Evolutionary conservation across 2,888 invertebrate genomes (phyloP), one percentile per base, ranked within the genome.

Genomic region (Rhopalosiphum nymphaeae): DNA sequence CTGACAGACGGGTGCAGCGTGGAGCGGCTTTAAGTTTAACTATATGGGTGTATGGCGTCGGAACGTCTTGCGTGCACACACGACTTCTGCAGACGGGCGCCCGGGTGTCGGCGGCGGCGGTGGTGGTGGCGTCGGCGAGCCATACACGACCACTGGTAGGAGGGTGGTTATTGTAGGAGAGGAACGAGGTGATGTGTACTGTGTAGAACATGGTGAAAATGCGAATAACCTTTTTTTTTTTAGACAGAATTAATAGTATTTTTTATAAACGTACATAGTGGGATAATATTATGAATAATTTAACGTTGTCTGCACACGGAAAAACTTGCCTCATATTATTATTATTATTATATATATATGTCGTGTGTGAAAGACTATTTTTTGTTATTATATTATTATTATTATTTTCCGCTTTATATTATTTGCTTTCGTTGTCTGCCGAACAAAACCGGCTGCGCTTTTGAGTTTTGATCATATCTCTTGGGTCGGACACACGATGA

Each of bases 281-380:
- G 78, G 93, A 93, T 89, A 93, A 89, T 91, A 91, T 49, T 84
- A 89, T 89, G 93, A 89, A 93, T 93, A 89, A 93, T 93, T 93
- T 89, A 93, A 93, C 93, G 89, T 56, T 85, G 56, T 93, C 61
- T 36, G 78, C 93, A 36, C 44, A 53, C 56, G 78, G 46, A 42
- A 29, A 56, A 42, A 88, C 61, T 29, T 42, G 87, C 36, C 57
- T 92, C n/a, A 61, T 87, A 25, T 25, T 53, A 91, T 91, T 44
- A 61, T 86, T 46, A 56, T 84, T 53, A 46, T n/a, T n/a, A n/a
- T n/a, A n/a, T 84, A 67, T 91, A 11, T 61, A 10, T 26, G 85
- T 42, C 89, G 56, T 85, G 84, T 85, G 49, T 36, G 78, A 78
- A 78, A 78, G 21, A 78, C 21, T 78, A 78, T 36, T 78, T 78